phyloP scores from a whole-genome alignment of 2,113 vertebrate species.

The Amblyornis subalaris region DNA sequence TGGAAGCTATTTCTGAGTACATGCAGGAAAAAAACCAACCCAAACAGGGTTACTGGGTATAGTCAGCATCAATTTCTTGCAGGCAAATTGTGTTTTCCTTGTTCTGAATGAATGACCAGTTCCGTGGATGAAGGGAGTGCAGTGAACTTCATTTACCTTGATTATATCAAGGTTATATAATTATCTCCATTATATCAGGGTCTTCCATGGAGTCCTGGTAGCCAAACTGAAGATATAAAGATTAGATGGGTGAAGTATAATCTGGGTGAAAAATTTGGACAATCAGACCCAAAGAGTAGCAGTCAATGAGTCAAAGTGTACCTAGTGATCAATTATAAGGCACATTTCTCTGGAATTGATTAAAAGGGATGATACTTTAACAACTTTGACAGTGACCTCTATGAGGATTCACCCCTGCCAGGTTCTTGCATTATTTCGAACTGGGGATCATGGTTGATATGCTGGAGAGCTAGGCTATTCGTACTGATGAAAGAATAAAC shows the following conservation, averaged over 20 bases:
- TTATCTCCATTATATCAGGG: neutral
- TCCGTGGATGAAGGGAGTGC: neutral
- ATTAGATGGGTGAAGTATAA: neutral
- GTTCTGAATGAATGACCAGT: neutral
- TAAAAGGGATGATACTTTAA: neutral
- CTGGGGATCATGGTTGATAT: neutral
- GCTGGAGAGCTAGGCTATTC: neutral
- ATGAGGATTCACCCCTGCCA: neutral
- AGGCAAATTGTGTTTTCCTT: neutral
- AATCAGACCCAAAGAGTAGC: neutral
- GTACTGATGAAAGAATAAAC: neutral
- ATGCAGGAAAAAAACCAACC: neutral
- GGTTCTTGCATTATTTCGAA: neutral
- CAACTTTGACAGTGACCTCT: rapidly evolving
- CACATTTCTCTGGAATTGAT: neutral
- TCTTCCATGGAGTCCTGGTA: neutral
- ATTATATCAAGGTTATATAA: neutral
- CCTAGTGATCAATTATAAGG: neutral
- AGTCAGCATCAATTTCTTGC: neutral
- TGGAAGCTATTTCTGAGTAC: neutral
- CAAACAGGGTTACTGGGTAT: neutral
- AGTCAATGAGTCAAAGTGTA: neutral
- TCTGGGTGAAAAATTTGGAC: neutral
- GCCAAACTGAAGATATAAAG: neutral
- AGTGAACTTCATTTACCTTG: neutral